Percentiles rank a stretch among this genome's conserved stretches.
phyloP scores from a whole-genome alignment of 2,113 vertebrate species.

The Bucco capensis region DNA sequence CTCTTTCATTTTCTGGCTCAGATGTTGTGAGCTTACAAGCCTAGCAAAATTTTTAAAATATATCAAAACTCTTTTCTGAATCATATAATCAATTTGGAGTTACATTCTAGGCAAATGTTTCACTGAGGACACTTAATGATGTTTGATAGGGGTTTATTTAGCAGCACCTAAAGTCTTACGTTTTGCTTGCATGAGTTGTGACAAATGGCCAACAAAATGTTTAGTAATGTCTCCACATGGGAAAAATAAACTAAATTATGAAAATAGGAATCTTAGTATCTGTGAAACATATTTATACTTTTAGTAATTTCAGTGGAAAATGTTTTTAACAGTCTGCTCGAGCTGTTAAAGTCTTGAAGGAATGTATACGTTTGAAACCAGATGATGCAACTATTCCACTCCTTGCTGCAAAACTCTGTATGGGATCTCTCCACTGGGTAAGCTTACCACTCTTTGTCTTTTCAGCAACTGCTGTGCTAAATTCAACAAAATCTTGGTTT shows the following conservation, averaged over 20 bases:
- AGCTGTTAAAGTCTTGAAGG: conserved; percentile 94
- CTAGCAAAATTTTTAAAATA: neutral
- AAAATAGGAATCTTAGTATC: neutral
- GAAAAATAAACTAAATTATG: neutral
- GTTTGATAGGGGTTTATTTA: neutral
- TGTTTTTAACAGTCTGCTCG: conserved; percentile 83
- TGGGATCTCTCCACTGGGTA: conserved; percentile 97
- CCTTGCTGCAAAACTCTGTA: conserved; percentile 94
- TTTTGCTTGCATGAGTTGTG: neutral
- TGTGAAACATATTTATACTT: neutral
- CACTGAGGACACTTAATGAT: neutral
- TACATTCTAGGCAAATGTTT: neutral
- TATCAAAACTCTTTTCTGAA: neutral
- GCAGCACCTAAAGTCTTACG: neutral
- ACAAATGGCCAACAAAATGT: neutral
- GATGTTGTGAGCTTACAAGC: neutral
- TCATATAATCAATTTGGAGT: neutral
- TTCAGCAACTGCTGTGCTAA: neutral
- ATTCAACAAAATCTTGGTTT: neutral
- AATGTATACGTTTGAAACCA: conserved; percentile 94
- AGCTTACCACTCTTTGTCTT: conserved; percentile 27
- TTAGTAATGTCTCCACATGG: neutral
- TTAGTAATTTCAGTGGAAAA: conserved; percentile 23
- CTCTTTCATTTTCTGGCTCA: neutral
- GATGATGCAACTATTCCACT: conserved; percentile 95